Evolutionary conservation across 2,797 vertebrate genomes (phyloP), one percentile per base, ranked within the genome.

Genomic region (Pogonophryne albipinna): DNA sequence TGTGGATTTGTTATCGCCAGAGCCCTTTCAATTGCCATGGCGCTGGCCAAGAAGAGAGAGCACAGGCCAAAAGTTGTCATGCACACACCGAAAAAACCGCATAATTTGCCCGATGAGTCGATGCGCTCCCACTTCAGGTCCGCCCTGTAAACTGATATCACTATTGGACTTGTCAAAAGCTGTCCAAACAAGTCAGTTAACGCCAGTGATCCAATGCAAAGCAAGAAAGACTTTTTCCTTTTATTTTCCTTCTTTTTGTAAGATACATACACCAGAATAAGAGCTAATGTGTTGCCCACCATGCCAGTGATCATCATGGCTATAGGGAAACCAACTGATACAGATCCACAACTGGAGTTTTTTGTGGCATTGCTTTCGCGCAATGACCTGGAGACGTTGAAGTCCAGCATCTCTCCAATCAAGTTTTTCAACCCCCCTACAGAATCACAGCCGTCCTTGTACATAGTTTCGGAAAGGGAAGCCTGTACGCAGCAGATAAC

Each of bases 31-130:
- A 96, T 91, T 0, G 98, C 98, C 98, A 99, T 99, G 67, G 96
- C 96, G 49, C 97, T 97, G 83, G 97, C 96, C 61, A 97, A 91
- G 82, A 99, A 96, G 38, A 99, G 97, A 3, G 98, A 95, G 80
- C 96, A 98, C 38, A 99, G 94, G 2, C 98, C 98, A 27, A 98
- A 99, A 38, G 95, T 95, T 1, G 97, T 98, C 98, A 99, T 99
- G 83, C 95, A 95, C 57, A 98, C 92, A 0, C 98, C 98, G 14
- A 99, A 99, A 88, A 98, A 99, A 23, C 93, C 69, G 89, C 98
- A 99, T 74, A 99, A 84, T 11, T 69, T 89, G 1, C 95, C 95
- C 0, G 97, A 95, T 0, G 96, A 82, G 90, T 99, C 98, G 44
- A 99, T 90, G 7, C 66, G 66, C 1, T 85, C 76, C 98, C 97